Conservation (phyloP, 2,888 invertebrate genomes). For the Andrena praecox region DNA sequence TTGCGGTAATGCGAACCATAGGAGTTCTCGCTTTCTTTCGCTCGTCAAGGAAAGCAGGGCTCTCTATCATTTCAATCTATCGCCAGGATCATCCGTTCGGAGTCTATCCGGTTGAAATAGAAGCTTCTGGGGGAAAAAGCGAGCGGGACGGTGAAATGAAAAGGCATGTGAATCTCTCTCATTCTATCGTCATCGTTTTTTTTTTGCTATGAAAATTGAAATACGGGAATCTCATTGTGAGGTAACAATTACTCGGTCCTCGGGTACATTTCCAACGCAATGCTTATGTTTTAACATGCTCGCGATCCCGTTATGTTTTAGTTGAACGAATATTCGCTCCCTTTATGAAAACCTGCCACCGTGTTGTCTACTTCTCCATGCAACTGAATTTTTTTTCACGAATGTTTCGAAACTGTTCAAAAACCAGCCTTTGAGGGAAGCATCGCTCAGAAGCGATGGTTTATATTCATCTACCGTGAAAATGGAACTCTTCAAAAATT, state of each 20-base stretch:
- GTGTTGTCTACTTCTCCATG: conserved; percentile 7
- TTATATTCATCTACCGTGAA: conserved; percentile 32
- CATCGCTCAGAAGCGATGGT: conserved; percentile 24
- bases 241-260: not conserved
- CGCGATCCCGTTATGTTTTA: conserved; percentile 4
- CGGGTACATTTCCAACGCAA: not conserved
- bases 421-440: conserved; percentile 42
- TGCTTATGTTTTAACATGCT: not conserved
- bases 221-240: not conserved
- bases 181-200: not conserved
- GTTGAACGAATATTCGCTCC: not conserved
- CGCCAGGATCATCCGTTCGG: not conserved
- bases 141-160: not conserved
- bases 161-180: not conserved
- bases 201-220: not conserved
- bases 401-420: conserved; percentile 39
- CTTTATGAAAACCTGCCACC: conserved; percentile 22
- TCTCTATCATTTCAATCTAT: not conserved
- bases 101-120: not conserved
- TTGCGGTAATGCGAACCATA: not conserved
- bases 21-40: conserved; percentile 1
- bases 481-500: conserved; percentile 49
- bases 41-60: conserved; percentile 8
- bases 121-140: not conserved
- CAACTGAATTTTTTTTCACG: conserved; percentile 32